Evolutionary conservation across 2,113 vertebrate genomes (phyloP).

Genomic region (Phrynosoma blainvillii): DNA sequence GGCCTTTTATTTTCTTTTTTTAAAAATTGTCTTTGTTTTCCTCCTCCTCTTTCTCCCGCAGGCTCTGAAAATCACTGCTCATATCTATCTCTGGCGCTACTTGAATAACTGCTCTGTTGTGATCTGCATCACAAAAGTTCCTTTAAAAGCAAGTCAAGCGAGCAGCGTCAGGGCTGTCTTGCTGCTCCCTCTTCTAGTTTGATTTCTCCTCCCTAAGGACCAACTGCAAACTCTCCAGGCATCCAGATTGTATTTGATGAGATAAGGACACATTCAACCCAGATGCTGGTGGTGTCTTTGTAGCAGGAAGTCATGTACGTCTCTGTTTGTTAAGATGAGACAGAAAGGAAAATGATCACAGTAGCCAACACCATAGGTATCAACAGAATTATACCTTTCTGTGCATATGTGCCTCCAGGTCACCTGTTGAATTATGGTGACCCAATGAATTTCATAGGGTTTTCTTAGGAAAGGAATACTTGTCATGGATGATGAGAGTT

Average conservation of each 20-base stretch:
- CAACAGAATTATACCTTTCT: background rate
- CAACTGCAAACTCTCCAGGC: background rate
- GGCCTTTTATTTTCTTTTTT: background rate
- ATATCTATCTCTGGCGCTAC: background rate
- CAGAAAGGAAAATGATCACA: background rate
- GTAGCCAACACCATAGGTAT: background rate
- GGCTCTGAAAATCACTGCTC: background rate
- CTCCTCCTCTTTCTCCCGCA: background rate
- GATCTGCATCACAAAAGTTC: background rate
- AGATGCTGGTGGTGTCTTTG: background rate
- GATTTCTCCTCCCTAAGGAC: constrained; percentile 1
- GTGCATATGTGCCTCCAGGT: no score
- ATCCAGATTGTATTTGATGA: constrained; percentile 13
- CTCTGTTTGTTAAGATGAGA: background rate
- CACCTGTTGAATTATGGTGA: no score
- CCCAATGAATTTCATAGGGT: no score
- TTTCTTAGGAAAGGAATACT: no score
- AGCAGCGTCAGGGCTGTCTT: rapidly evolving
- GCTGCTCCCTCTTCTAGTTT: background rate
- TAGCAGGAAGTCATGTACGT: background rate
- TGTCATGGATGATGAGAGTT: no score
- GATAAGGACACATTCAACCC: background rate
- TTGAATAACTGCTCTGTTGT: background rate
- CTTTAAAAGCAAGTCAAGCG: constrained; percentile 1
- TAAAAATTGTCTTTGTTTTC: background rate